These are phyloP conservation scores for Elgaria multicarinata DNA, from an alignment of 2,113 vertebrate species.

Conservation along the genomic window DNA sequence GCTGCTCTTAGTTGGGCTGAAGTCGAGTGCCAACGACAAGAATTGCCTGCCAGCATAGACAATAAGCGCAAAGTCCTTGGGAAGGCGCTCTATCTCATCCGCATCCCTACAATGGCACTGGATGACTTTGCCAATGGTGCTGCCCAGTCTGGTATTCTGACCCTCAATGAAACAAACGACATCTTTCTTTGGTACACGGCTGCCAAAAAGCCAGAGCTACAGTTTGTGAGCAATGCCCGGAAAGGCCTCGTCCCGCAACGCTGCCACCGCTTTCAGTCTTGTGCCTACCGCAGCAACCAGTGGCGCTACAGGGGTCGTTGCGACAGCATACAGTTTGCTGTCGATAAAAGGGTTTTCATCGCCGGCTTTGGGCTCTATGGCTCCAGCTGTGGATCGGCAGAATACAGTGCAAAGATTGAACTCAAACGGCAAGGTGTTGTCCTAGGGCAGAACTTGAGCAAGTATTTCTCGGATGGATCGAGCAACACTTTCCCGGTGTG, in stretches of 20 bases:
- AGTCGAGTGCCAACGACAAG: constrained; percentile 93
- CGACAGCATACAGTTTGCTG: constrained; percentile 98
- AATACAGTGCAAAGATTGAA: constrained; percentile 97
- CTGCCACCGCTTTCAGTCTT: constrained; percentile 97
- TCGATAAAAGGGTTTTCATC: constrained; percentile 95
- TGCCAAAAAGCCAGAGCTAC: constrained; percentile 92
- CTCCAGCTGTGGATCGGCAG: constrained; percentile 95
- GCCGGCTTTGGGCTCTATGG: constrained; percentile 96
- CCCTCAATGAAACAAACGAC: constrained; percentile 95
- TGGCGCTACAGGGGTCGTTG: constrained; percentile 97
- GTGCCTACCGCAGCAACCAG: constrained; percentile 97
- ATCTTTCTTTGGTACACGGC: constrained; percentile 99
- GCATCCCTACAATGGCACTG: constrained; percentile 94
- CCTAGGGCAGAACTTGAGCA: constrained; percentile 94
- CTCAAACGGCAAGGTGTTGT: constrained; percentile 93
- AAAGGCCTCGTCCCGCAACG: constrained; percentile 92
- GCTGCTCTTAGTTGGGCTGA: constrained; percentile 95
- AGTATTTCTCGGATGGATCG: constrained; percentile 97
- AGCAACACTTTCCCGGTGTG: constrained; percentile 97
- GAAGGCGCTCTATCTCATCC: constrained; percentile 92
- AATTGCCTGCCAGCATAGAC: constrained; percentile 87
- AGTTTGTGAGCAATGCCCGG: constrained; percentile 91
- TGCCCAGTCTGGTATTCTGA: constrained; percentile 93
- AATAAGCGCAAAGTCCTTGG: constrained; percentile 96
- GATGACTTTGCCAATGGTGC: constrained; percentile 97